These are phyloP conservation scores for Clarias batrachus DNA, from an alignment of 2,113 vertebrate species.

Conservation along the genomic window DNA sequence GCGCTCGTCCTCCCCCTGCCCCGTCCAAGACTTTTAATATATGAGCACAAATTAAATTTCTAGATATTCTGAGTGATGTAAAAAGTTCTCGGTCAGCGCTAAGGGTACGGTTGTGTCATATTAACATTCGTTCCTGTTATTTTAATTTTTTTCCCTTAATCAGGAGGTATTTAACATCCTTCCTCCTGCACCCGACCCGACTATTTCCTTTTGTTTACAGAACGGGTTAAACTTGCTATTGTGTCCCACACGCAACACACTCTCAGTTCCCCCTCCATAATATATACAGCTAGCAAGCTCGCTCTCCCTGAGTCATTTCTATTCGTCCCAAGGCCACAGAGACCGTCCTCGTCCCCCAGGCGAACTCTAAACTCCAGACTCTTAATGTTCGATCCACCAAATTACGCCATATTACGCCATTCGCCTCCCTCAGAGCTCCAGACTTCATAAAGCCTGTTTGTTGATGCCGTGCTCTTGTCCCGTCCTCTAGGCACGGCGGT, in stretches of 20 bases:
- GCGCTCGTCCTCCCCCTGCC: constrained; percentile 9
- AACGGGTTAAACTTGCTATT: not conserved
- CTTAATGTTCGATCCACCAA: not conserved
- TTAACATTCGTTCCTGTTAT: not conserved
- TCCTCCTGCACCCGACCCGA: not conserved
- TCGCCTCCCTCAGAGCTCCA: not conserved
- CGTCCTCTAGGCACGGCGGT: not conserved
- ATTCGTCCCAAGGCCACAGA: not conserved
- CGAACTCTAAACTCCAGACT: not conserved
- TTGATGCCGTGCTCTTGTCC: not conserved
- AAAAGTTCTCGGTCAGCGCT: not conserved
- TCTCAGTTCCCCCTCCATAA: not conserved
- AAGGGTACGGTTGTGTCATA: not conserved
- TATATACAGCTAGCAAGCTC: no score
- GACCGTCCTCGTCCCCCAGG: not conserved
- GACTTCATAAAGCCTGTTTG: not conserved
- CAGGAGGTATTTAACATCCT: not conserved
- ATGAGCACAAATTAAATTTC: not conserved
- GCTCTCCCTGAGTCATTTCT: not conserved
- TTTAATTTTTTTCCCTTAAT: no score
- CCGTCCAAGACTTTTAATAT: constrained; percentile 9
- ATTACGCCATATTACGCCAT: not conserved
- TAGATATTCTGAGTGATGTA: not conserved
- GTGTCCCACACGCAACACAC: not conserved
- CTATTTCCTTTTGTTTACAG: no score